Percentiles rank a stretch among this genome's conserved stretches.
phyloP scores from a whole-genome alignment of 2,888 invertebrate species.

The Metopia argyrocephala region DNA sequence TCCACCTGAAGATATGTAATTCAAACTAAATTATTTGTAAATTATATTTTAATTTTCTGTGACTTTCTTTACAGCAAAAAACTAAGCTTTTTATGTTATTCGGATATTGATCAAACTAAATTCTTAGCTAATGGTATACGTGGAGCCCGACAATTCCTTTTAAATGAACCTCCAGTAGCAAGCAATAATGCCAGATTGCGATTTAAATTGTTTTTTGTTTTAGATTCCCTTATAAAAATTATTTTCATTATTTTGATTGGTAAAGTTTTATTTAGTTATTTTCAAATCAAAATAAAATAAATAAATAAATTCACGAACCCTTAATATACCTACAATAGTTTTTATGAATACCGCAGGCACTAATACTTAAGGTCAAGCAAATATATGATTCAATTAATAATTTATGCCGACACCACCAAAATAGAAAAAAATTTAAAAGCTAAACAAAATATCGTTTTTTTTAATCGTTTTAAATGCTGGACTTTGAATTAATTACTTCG shows the following conservation, averaged over 20 bases:
- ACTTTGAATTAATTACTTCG: too few relatives aligned
- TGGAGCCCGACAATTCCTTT: constrained; percentile 74
- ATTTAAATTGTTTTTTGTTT: constrained; percentile 68
- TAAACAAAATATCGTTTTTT: too few relatives aligned
- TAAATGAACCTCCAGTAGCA: constrained; percentile 73
- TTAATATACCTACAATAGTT: too few relatives aligned
- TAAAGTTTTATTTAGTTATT: constrained; percentile 32
- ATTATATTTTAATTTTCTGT: neutral
- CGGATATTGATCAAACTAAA: constrained; percentile 68
- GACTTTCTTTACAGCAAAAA: constrained; percentile 37
- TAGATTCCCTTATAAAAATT: constrained; percentile 69
- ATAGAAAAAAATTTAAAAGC: too few relatives aligned
- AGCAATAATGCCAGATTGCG: constrained; percentile 68
- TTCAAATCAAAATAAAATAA: neutral
- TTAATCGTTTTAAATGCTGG: too few relatives aligned
- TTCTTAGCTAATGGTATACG: constrained; percentile 72
- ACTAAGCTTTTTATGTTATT: constrained; percentile 60
- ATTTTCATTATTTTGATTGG: constrained; percentile 50
- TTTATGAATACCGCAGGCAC: too few relatives aligned
- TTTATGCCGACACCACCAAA: too few relatives aligned
- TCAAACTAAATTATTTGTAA: neutral
- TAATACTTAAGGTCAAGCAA: too few relatives aligned
- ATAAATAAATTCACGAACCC: neutral
- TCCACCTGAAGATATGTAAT: constrained; percentile 47
- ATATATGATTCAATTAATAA: too few relatives aligned